phyloP scores from a whole-genome alignment of 2,888 invertebrate genomes.

The Phalera bucephala region DNA sequence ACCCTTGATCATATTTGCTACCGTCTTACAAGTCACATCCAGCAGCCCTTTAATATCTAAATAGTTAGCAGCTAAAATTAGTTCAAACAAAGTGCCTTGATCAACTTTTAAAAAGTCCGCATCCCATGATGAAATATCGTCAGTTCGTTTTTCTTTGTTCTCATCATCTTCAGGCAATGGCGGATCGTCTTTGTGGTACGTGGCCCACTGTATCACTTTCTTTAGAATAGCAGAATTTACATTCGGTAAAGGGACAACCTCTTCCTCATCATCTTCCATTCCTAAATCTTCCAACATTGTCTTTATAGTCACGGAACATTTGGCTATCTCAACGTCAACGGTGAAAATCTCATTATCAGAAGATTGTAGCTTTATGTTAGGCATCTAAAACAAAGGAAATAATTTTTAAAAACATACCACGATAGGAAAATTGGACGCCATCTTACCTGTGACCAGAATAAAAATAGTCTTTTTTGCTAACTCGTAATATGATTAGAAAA shows the following conservation, averaged over 20 bases:
- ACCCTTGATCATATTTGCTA: conserved; percentile 99
- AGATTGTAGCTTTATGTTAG: conserved; percentile 96
- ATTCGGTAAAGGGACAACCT: conserved; percentile 97
- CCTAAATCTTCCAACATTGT: conserved; percentile 98
- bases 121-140: conserved; percentile 99
- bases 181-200: conserved; percentile 97
- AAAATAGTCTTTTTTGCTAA: conserved; percentile 16
- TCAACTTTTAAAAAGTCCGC: conserved; percentile 99
- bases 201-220: conserved; percentile 97
- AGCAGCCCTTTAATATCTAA: conserved; percentile 97
- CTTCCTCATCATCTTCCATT: conserved; percentile 96
- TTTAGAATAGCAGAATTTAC: conserved; percentile 98
- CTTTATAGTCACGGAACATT: conserved; percentile 98
- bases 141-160: conserved; percentile 98
- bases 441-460: conserved; percentile 26
- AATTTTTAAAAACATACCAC: conserved; percentile 1
- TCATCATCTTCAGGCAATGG: conserved; percentile 98
- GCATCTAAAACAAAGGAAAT: conserved; percentile 86
- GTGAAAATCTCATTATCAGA: conserved; percentile 98
- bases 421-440: conserved; percentile 25
- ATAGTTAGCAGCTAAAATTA: conserved; percentile 98
- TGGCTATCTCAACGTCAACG: conserved; percentile 98
- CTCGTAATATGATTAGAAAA: too few relatives aligned
- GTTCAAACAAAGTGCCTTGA: conserved; percentile 97
- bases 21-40: conserved; percentile 99